These are phyloP conservation scores for Zaprionus bogoriensis DNA, from an alignment of 2,888 invertebrate genomes.

Conservation along the genomic window DNA sequence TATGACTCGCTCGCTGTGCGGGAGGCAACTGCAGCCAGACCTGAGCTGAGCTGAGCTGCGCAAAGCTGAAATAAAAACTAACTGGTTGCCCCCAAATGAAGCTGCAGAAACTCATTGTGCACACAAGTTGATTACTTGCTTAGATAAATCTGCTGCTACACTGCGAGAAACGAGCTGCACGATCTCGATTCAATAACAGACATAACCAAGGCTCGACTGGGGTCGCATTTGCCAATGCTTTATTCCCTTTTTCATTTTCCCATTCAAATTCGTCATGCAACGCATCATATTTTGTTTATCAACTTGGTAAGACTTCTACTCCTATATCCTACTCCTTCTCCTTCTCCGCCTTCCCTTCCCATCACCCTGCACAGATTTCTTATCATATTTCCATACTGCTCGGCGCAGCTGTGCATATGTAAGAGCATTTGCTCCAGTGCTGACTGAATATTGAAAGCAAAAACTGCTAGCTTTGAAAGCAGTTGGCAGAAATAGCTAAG, in stretches of 20 bases:
- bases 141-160: not conserved
- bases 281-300: slow-evolving; percentile 44
- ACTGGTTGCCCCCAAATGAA: not conserved
- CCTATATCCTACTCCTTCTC: too few species aligned
- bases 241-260: not conserved
- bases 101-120: not conserved
- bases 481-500: too few species aligned
- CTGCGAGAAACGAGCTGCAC: not conserved
- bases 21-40: not conserved
- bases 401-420: not conserved
- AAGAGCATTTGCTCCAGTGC: not conserved
- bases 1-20: slow-evolving; percentile 22
- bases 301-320: not conserved
- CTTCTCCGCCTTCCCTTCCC: not conserved
- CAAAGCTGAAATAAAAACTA: slow-evolving; percentile 5
- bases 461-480: too few species aligned
- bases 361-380: slow-evolving; percentile 1
- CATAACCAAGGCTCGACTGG: too few species aligned
- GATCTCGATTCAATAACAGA: not conserved
- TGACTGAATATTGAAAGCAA: too few species aligned
- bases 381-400: slow-evolving; percentile 22
- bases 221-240: too few species aligned
- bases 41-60: too few species aligned
- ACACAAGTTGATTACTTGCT: not conserved
- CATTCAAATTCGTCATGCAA: slow-evolving; percentile 53